Evolutionary conservation across 2,113 vertebrate genomes (phyloP).

Genomic region (Catharus bicknelli): DNA sequence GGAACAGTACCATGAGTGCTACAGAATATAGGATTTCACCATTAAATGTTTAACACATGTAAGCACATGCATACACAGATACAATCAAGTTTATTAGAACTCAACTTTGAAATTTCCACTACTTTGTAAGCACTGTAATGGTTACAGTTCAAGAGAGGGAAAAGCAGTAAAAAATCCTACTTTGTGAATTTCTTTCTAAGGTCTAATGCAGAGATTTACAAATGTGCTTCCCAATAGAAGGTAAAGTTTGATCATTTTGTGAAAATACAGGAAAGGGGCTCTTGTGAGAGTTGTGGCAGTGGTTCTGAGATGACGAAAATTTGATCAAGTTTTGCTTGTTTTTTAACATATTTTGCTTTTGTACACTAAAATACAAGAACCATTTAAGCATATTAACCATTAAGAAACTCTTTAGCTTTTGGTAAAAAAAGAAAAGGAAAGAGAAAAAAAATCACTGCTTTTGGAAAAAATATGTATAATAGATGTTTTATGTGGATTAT

Average conservation of each 20-base stretch:
- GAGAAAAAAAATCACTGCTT: background rate
- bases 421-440: background rate
- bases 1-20: background rate
- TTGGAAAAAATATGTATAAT: background rate
- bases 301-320: background rate
- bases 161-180: background rate
- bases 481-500: constrained; percentile 16
- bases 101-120: background rate
- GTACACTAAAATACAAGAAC: constrained; percentile 13
- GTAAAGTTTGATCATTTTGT: background rate
- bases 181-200: background rate
- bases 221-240: background rate
- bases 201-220: background rate
- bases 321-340: background rate
- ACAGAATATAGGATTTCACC: background rate
- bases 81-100: background rate
- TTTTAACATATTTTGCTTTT: background rate
- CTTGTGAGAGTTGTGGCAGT: background rate
- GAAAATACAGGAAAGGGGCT: background rate
- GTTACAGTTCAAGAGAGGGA: background rate
- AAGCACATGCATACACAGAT: background rate
- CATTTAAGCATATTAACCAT: background rate
- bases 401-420: constrained; percentile 23
- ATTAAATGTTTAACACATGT: background rate
- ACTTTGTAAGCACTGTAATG: background rate